Percentiles rank a stretch among this genome's conserved stretches.
phyloP scores from a whole-genome alignment of 2,888 invertebrate genomes.

The Apotomis betuletana region DNA sequence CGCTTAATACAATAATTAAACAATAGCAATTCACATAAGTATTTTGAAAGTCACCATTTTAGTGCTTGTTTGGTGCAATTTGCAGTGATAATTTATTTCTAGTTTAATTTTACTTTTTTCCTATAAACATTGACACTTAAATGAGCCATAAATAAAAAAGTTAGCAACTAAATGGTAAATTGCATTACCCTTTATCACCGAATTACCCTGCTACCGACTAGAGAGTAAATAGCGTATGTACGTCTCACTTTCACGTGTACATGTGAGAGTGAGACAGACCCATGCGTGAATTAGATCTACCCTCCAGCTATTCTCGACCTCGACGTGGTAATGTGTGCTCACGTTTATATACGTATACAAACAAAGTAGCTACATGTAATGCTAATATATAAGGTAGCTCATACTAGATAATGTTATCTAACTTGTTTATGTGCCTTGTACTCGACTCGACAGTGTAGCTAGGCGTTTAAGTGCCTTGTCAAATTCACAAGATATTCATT shows the following conservation, averaged over 20 bases:
- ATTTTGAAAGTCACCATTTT: too few relatives aligned
- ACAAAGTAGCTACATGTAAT: too few relatives aligned
- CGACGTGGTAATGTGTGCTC: neutral
- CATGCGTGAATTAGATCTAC: neutral
- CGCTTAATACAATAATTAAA: too few relatives aligned
- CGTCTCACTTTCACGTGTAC: neutral
- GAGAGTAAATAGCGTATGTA: neutral
- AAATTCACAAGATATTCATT: neutral
- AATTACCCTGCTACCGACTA: too few relatives aligned
- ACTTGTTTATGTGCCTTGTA: neutral
- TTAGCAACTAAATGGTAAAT: too few relatives aligned
- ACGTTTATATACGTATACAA: neutral
- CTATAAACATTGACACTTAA: too few relatives aligned
- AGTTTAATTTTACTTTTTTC: too few relatives aligned
- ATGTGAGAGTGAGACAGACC: neutral
- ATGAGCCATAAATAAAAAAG: too few relatives aligned
- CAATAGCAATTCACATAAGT: too few relatives aligned
- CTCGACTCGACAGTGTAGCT: neutral
- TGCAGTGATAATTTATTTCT: too few relatives aligned
- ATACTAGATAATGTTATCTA: constrained; percentile 22
- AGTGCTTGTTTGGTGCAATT: too few relatives aligned
- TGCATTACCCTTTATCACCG: too few relatives aligned
- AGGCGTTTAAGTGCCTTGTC: neutral
- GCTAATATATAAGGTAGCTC: neutral
- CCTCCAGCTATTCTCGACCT: neutral